phyloP scores from a whole-genome alignment of 2,888 invertebrate genomes.

The Oscheius sp. region DNA sequence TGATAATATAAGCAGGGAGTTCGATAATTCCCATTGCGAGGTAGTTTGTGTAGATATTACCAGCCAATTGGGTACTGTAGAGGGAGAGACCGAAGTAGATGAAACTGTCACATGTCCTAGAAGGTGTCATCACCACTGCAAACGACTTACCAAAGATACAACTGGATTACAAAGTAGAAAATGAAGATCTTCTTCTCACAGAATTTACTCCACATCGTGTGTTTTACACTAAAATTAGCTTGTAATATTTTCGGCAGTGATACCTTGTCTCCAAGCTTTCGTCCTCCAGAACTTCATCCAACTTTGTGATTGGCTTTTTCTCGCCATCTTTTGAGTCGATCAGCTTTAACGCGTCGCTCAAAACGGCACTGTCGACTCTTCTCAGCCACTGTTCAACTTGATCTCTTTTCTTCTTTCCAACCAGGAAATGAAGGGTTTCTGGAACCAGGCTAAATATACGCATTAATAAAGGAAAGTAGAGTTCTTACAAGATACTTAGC shows the following conservation, averaged over 20 bases:
- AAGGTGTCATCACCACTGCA: too few relatives aligned
- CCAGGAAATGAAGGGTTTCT: constrained; percentile 41
- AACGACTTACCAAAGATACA: constrained; percentile 56
- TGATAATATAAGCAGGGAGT: constrained; percentile 64
- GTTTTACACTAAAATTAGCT: background rate
- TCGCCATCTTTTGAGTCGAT: background rate
- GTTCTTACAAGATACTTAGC: constrained; percentile 10
- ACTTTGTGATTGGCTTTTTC: background rate
- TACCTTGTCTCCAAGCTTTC: background rate
- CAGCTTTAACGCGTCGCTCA: constrained; percentile 2
- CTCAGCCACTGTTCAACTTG: constrained; percentile 23
- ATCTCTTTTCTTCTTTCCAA: constrained; percentile 5
- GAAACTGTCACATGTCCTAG: constrained; percentile 50
- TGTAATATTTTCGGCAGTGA: background rate
- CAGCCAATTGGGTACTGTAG: constrained; percentile 63
- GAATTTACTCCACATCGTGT: constrained; percentile 15
- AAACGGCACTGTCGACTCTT: background rate
- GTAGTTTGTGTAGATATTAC: constrained; percentile 66
- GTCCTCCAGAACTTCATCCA: background rate
- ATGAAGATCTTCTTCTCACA: constrained; percentile 52
- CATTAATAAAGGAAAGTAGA: background rate
- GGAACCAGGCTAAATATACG: constrained; percentile 28
- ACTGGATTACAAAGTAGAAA: constrained; percentile 51
- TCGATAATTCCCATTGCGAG: constrained; percentile 64
- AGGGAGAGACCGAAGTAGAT: constrained; percentile 70